Evolutionary conservation across 2,888 invertebrate species (phyloP), one percentile per base, ranked within the genome.

Genomic region (Allygus modestus): DNA sequence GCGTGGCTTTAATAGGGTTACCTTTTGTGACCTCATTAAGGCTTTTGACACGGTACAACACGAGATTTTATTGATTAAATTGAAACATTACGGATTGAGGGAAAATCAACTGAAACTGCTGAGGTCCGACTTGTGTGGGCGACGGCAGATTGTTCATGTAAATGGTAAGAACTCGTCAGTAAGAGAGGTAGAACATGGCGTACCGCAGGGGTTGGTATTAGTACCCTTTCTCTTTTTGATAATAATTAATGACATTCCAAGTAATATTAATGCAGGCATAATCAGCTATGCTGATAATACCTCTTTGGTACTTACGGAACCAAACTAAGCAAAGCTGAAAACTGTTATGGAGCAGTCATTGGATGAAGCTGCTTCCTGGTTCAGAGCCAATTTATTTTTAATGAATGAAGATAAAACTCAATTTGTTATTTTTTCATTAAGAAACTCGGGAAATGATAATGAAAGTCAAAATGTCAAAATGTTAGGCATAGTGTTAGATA

Each of bases 201-300:
- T 61, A 23, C 20, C 61, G n/a, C 9, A 61, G 61, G 61, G 61
- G 61, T 61, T 20, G 5, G 26, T 61, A 7, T 61, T 61, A n/a
- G 61, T 5, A 7, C 61, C 26, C 20, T 15, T 61, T 2, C 61
- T 28, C 26, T 23, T 61, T 61, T n/a, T 61, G 26, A 23, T 61
- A 1, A 61, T n/a, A 2, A 20, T 28, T 11, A 23, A 61, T 61
- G 61, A 61, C 61, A 28, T 61, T 11, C 26, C 61, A 28, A 1
- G 15, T 28, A 61, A 23, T 28, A 23, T 61, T 23, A 28, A 23
- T 61, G 61, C 15, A 61, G 61, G n/a, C 15, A 23, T 61, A 9
- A 61, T 61, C 15, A 61, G 61, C 28, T 61, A 28, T 61, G 61
- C 26, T 61, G 26, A 61, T 61, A 11, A 61, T 28, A 61, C 23